Base-by-base conservation (phyloP, 2,888 invertebrate genomes). In the Rhagonycha lutea region DNA sequence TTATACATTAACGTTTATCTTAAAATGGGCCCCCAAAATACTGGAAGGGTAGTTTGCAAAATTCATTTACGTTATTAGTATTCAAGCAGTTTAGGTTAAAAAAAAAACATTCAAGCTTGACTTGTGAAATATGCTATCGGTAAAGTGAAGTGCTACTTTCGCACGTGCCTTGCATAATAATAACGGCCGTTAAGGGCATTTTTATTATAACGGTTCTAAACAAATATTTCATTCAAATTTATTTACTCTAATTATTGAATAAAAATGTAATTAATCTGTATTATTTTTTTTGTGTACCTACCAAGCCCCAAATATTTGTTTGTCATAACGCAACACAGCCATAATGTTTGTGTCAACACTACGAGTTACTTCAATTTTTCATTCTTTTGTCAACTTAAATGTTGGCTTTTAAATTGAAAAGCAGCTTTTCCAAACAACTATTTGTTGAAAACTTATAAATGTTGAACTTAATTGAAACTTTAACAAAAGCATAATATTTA, bases 121-220 rank as follows among this genome's bases (percentile, higher is more conserved):
- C 76, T 78, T 78, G 80, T 80, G 75, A 80, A 80, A 80, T 80
- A 80, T 79, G 81, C 78, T 76, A 76, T 76, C 75, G 80, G 79
- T 74, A 78, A 77, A 80, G 78, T 77, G 76, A 78, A 79, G 78
- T 79, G 80, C 78, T 78, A 70, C 72, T 69, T 71, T 69, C 69
- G 71, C 60, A 80, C 79, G 79, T 74, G 73, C 65, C 72, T 78
- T 74, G 80, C 79, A 80, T 80, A 76, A 74, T 75, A 80, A 80
- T 78, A 68, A 24, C 14, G 24, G 4, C 12, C 14, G 67, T 26
- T 62, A 70, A 74, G 60, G 14, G 65, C 65, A 62, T 74, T 63
- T 69, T 69, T 61, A 69, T 72, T 62, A 14, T 75, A 72, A 75
- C 69, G 32, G 72, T 14, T 14, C 14, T 60, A 69, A 68, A 28